Base-by-base conservation (phyloP, 1,140 invertebrate genomes). In the Drosophila sp. region DNA sequence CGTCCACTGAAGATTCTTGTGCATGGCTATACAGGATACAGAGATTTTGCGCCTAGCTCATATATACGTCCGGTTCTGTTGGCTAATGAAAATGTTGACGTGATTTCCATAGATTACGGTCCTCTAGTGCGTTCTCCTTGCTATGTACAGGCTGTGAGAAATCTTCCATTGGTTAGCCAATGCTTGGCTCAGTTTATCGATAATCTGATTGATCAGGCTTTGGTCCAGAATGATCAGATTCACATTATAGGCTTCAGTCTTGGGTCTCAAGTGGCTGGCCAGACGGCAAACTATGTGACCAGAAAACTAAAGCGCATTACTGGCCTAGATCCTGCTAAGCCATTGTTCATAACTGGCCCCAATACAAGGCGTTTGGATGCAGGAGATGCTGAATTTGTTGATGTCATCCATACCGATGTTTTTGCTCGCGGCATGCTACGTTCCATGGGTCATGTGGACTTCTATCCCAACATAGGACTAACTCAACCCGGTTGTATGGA, bases 211-310 rank as follows among this genome's bases (percentile, higher is more conserved):
- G 91, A 92, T 2, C 92, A 92, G 0, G 91, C 93, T 40, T 93
- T 93, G 1, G 93, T 96, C 1, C 61, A 92, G 0, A 85, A 96
- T 27, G 79, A 93, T n/a, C 93, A 92, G 57, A 93, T 97, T 67
- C 98, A 99, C 86, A 91, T 98, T 2, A 96, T 99, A 74, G 98
- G 98, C 55, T 98, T 98, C 91, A 98, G 97, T 87, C 93, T 99
- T 7, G 98, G 98, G 0, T 97, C 95, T 0, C 97, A 99, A 75
- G 94, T 96, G 2, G 96, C 97, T 0, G 97, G 97, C 0, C 96
- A 96, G 72, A 95, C 96, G 25, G 96, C 96, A 0, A 96, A 96
- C 77, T 93, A 86, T 87, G 90, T 91, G 64, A 92, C 78, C 77
- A 92, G 66, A 32, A 93, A 90, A 62, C 80, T 95, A 6, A 84